Evolutionary conservation across 2,888 invertebrate species (phyloP).

Genomic region (Mythimna lalbum): DNA sequence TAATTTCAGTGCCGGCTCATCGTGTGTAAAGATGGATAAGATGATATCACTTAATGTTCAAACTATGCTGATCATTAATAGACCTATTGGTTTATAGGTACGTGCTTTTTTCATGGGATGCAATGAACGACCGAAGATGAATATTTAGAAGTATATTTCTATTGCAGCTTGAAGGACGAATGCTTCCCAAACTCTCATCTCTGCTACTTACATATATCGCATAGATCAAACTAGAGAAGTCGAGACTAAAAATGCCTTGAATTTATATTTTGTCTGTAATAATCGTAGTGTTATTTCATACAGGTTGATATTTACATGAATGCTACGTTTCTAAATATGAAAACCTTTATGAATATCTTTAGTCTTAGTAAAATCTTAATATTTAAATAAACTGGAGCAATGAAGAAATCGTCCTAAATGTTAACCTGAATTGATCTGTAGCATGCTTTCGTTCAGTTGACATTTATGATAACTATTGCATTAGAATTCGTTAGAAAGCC

Average conservation of each 20-base stretch:
- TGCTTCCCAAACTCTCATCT: not conserved
- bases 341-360: too few species aligned
- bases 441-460: not conserved
- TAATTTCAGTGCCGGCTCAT: not conserved
- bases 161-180: not conserved
- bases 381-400: not conserved
- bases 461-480: slow-evolving; percentile 20
- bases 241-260: not conserved
- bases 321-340: not conserved
- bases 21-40: not conserved
- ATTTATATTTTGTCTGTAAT: not conserved
- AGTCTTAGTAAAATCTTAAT: too few species aligned
- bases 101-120: slow-evolving; percentile 12
- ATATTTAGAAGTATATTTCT: slow-evolving; percentile 1
- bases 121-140: slow-evolving; percentile 7
- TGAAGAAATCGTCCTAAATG: slow-evolving; percentile 9
- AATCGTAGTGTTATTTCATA: not conserved
- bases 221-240: not conserved
- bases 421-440: slow-evolving; percentile 1
- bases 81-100: not conserved
- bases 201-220: not conserved
- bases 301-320: not conserved
- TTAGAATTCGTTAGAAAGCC: slow-evolving; percentile 3
- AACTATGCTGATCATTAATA: slow-evolving; percentile 16
- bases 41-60: slow-evolving; percentile 6